Percentiles rank a stretch among this genome's conserved stretches.
These are phyloP conservation scores for Chrysolina oricalcia DNA, from an alignment of 2,888 invertebrate species.

Conservation along the genomic window DNA sequence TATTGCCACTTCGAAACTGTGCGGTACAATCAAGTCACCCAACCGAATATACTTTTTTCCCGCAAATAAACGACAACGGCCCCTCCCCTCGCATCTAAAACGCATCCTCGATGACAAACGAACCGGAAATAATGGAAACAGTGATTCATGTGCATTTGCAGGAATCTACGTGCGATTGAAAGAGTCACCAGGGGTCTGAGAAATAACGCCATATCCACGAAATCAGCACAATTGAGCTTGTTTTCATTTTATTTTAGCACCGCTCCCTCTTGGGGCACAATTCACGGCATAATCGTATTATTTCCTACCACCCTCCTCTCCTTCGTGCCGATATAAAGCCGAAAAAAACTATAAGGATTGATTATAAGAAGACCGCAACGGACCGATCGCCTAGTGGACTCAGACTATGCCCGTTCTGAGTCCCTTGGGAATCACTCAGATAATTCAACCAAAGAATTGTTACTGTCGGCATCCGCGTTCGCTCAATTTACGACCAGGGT, in stretches of 20 bases:
- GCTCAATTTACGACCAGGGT: slow-evolving; percentile 69
- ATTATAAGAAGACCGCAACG: slow-evolving; percentile 61
- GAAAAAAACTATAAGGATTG: slow-evolving; percentile 63
- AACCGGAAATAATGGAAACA: slow-evolving; percentile 49
- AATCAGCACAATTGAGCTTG: slow-evolving; percentile 69
- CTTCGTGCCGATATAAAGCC: slow-evolving; percentile 61
- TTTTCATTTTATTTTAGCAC: slow-evolving; percentile 70
- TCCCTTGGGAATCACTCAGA: slow-evolving; percentile 55
- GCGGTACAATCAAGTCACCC: no score
- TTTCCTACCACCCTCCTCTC: slow-evolving; percentile 64
- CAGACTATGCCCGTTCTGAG: slow-evolving; percentile 42
- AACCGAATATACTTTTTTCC: no score
- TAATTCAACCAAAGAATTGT: slow-evolving; percentile 68
- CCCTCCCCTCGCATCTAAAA: slow-evolving; percentile 20
- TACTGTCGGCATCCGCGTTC: slow-evolving; percentile 63
- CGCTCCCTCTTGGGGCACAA: slow-evolving; percentile 67
- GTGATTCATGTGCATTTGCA: slow-evolving; percentile 62
- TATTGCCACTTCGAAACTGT: no score
- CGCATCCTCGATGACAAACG: slow-evolving; percentile 46
- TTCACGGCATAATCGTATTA: slow-evolving; percentile 70
- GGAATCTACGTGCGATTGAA: slow-evolving; percentile 66
- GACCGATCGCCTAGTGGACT: slow-evolving; percentile 44
- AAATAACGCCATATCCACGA: slow-evolving; percentile 62
- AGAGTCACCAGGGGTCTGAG: slow-evolving; percentile 65
- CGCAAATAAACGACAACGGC: not conserved